Percentiles rank a stretch among this genome's conserved stretches.
These are phyloP conservation scores for Emydocephalus ijimae DNA, from an alignment of 2,113 vertebrate genomes.

Conservation along the genomic window DNA sequence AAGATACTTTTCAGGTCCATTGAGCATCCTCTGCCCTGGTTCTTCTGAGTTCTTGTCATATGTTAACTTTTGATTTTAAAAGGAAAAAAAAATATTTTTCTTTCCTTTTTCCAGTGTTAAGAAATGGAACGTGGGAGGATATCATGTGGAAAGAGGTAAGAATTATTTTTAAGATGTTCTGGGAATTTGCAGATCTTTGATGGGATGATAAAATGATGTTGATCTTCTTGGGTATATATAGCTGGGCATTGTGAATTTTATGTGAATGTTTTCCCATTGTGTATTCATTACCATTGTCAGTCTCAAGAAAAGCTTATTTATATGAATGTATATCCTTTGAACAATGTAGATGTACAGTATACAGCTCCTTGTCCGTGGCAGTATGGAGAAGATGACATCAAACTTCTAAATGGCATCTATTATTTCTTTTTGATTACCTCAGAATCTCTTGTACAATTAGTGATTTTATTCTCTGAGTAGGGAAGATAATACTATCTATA, in stretches of 20 bases:
- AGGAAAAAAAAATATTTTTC: conserved; percentile 39
- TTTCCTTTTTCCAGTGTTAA: conserved; percentile 79
- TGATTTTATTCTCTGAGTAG: not conserved
- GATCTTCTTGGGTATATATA: not conserved
- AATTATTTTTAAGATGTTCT: conserved; percentile 19
- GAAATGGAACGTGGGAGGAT: conserved; percentile 91
- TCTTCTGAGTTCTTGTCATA: not conserved
- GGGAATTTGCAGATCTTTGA: not conserved
- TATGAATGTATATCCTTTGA: not conserved
- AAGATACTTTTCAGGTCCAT: not conserved
- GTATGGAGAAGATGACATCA: not conserved
- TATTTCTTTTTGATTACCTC: not conserved
- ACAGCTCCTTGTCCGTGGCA: not conserved
- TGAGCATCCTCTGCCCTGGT: not conserved
- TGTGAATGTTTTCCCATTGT: not conserved
- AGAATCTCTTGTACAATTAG: not conserved
- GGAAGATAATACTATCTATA: not conserved
- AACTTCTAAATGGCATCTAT: not conserved
- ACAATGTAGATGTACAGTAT: too few relatives aligned
- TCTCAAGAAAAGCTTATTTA: not conserved
- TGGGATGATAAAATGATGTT: not conserved
- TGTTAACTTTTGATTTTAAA: not conserved
- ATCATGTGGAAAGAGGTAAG: conserved; percentile 97
- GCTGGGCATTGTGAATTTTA: not conserved
- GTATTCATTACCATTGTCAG: not conserved